Evolutionary conservation across 2,888 invertebrate genomes (phyloP).

Genomic region (Limenitis camilla): DNA sequence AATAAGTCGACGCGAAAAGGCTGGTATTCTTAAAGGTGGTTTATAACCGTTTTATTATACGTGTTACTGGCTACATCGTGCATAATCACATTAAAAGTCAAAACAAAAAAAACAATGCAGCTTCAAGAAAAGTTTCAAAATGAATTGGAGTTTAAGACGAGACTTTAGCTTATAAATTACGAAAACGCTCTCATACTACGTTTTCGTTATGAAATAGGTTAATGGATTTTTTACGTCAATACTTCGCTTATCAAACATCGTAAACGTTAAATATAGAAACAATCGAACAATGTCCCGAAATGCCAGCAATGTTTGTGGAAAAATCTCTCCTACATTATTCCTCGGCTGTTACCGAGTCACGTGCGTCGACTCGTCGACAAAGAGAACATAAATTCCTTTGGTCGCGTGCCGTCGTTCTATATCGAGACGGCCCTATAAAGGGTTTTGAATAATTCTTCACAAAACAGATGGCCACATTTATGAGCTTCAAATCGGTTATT

Average conservation of each 20-base stretch:
- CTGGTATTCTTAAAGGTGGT: too few species aligned
- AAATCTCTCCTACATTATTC: slow-evolving; percentile 2
- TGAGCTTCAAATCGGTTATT: slow-evolving; percentile 44
- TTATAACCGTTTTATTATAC: too few species aligned
- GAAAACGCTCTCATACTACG: too few species aligned
- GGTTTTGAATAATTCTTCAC: slow-evolving; percentile 18
- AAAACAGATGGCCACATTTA: slow-evolving; percentile 51
- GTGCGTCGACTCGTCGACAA: slow-evolving; percentile 15
- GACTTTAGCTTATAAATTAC: too few species aligned
- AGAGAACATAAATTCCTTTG: slow-evolving; percentile 22
- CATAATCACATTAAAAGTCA: too few species aligned
- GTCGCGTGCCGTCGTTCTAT: slow-evolving; percentile 26
- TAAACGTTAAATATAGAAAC: background rate
- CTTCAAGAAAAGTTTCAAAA: too few species aligned
- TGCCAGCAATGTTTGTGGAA: background rate
- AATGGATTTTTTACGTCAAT: background rate
- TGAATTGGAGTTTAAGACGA: too few species aligned
- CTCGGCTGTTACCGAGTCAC: slow-evolving; percentile 6
- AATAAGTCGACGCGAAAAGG: too few species aligned
- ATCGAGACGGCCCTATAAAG: slow-evolving; percentile 23
- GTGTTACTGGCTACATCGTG: too few species aligned
- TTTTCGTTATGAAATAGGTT: background rate
- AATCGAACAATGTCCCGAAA: background rate
- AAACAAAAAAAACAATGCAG: too few species aligned
- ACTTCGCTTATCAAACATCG: too few species aligned